A percentile compares a stretch with the other conserved stretches of the same genome.
Conservation (phyloP, 2,797 vertebrate species). For the Esox lucius region DNA sequence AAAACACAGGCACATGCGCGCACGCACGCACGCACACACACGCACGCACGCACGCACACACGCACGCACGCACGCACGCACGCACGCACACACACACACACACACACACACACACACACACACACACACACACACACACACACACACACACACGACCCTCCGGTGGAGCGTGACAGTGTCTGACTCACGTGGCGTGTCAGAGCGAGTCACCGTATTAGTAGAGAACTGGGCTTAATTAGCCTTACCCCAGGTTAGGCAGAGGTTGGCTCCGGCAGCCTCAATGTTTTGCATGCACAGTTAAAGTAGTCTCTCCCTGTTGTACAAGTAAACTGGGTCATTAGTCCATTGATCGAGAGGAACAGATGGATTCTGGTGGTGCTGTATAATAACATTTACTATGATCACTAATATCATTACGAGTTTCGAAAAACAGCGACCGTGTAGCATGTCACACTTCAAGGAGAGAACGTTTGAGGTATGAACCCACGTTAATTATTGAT, state of each 20-base stretch:
- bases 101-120: background rate
- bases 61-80: no score
- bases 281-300: slow-evolving; percentile 8
- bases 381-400: background rate
- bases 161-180: background rate
- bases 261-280: background rate
- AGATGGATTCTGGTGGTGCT: slow-evolving; percentile 10
- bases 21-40: background rate
- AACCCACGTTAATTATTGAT: no score
- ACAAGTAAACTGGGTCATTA: slow-evolving; percentile 32
- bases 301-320: background rate
- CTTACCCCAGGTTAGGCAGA: background rate
- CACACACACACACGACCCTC: no score
- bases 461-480: no score
- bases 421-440: background rate
- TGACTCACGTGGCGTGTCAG: slow-evolving; percentile 1
- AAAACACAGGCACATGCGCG: background rate
- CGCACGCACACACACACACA: background rate
- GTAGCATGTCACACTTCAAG: no score
- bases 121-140: no score
- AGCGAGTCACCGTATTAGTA: slow-evolving; percentile 1
- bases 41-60: background rate
- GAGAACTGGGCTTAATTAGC: background rate
- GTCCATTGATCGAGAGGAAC: slow-evolving; percentile 41
- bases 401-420: background rate